phyloP scores from a whole-genome alignment of 2,888 invertebrate species.

The Agelastica alni region DNA sequence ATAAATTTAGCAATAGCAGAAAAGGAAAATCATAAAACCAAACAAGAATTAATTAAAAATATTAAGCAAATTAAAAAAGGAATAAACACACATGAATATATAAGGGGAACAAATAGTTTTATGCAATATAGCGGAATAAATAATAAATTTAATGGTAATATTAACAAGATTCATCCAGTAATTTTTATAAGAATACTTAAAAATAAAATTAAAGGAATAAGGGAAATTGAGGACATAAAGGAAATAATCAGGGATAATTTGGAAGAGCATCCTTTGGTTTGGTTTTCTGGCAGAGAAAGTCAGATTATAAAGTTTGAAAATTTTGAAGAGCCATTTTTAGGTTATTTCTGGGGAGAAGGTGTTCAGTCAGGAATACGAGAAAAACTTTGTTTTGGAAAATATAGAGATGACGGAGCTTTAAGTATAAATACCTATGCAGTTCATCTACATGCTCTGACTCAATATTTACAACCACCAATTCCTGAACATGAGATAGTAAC shows the following conservation, averaged over 20 bases:
- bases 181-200: background rate
- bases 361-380: background rate
- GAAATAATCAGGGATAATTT: background rate
- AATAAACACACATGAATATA: background rate
- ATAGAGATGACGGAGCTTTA: background rate
- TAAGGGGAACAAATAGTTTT: background rate
- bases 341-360: background rate
- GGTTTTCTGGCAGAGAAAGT: background rate
- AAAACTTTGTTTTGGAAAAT: background rate
- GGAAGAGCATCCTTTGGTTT: background rate
- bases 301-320: background rate
- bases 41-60: background rate
- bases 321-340: background rate
- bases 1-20: background rate
- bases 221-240: background rate
- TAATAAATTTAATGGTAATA: background rate
- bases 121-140: background rate
- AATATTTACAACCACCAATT: conserved; percentile 1
- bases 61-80: background rate
- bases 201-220: background rate
- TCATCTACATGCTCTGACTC: background rate
- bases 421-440: background rate
- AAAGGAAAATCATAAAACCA: background rate
- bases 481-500: background rate
- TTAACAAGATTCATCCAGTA: background rate